Evolutionary conservation across 2,888 invertebrate species (phyloP).

Genomic region (Piscicola geometra): DNA sequence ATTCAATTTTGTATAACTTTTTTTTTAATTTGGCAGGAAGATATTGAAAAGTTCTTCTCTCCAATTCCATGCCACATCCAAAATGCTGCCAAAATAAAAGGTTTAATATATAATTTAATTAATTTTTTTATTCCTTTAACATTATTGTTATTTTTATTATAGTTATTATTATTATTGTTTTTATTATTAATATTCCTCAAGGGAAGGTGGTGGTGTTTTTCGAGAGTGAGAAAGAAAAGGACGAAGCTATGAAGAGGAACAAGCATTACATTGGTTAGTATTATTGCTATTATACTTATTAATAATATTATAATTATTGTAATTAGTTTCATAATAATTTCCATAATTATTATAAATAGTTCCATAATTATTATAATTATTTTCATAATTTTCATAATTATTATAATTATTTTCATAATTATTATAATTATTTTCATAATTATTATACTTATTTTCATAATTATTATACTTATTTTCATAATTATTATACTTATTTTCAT

Average conservation of each 20-base stretch:
- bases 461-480: constrained; percentile 2
- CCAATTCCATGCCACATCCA: too few relatives aligned
- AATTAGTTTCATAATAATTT: constrained; percentile 4
- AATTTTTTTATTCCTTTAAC: too few relatives aligned
- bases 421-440: constrained; percentile 11
- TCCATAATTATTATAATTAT: background rate
- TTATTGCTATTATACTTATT: constrained; percentile 1
- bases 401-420: background rate
- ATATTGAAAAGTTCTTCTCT: too few relatives aligned
- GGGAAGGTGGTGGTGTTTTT: constrained; percentile 66
- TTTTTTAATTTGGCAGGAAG: too few relatives aligned
- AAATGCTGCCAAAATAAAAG: background rate
- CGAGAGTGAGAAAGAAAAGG: constrained; percentile 72
- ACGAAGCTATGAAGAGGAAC: constrained; percentile 74
- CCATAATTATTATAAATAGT: constrained; percentile 13
- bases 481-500: constrained; percentile 6
- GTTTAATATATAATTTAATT: background rate
- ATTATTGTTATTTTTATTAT: too few relatives aligned
- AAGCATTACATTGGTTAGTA: constrained; percentile 75
- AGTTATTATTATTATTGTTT: too few relatives aligned
- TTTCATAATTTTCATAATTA: background rate
- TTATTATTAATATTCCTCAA: too few relatives aligned
- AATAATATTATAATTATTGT: constrained; percentile 12
- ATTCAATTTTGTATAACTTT: too few relatives aligned
- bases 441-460: too few relatives aligned